A percentile compares a stretch with the other conserved stretches of the same genome.
Conservation (phyloP, 2,797 vertebrate species). For the Hydrolagus colliei region DNA sequence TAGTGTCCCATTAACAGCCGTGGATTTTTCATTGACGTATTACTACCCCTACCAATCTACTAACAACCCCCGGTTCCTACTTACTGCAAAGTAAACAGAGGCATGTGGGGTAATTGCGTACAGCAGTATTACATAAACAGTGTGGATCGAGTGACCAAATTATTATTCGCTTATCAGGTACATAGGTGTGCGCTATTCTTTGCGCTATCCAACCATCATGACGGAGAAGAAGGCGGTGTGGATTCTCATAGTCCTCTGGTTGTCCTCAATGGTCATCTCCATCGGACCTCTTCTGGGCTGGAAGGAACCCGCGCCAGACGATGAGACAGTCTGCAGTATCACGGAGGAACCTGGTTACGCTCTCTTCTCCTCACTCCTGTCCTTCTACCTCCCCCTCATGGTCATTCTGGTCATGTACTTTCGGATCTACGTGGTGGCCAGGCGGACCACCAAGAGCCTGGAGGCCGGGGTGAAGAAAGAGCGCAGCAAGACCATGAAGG, state of each 20-base stretch:
- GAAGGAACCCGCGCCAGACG: constrained; percentile 84
- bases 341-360: constrained; percentile 93
- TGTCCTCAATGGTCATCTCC: constrained; percentile 83
- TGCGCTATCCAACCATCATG: constrained; percentile 96
- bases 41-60: too few species aligned
- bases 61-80: too few species aligned
- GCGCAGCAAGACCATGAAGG: constrained; percentile 81
- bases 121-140: too few species aligned
- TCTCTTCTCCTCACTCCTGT: constrained; percentile 91
- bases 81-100: too few species aligned
- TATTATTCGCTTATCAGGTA: constrained; percentile 46
- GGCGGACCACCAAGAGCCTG: constrained; percentile 83
- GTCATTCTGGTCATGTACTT: constrained; percentile 96
- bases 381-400: constrained; percentile 90
- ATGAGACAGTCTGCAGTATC: constrained; percentile 84
- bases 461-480: constrained; percentile 92
- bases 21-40: too few species aligned
- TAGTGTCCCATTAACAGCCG: too few species aligned
- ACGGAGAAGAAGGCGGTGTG: constrained; percentile 80
- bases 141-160: too few species aligned
- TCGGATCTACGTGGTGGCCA: constrained; percentile 88
- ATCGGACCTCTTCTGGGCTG: constrained; percentile 91
- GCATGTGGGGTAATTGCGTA: too few species aligned
- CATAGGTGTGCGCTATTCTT: constrained; percentile 87
- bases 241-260: constrained; percentile 81